Base-by-base conservation (phyloP, 2,113 vertebrate genomes). In the Scomber japonicus region DNA sequence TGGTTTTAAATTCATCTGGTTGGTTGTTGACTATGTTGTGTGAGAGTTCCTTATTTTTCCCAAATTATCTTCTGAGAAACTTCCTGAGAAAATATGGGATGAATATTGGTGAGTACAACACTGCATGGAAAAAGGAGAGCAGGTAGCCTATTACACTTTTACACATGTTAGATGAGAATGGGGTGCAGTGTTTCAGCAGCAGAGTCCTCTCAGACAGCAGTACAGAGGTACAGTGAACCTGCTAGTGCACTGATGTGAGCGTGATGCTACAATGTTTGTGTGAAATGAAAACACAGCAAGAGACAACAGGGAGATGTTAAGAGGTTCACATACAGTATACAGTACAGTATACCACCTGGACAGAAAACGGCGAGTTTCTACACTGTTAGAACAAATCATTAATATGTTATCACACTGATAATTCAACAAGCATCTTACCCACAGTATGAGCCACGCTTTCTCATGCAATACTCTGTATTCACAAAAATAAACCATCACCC, bases 391-490 rank as follows among this genome's bases (percentile, higher is more conserved):
- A 83, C 68, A 71, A 62, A 75, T 67, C 57, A 84, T 86, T 80
- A 80, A 77, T 69, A 65, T 77, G 75, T 88, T 84, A 88, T 63
- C 11, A 86, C 75, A 80, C 19, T n/a, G 46, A 85, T 55, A 66
- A 83, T n/a, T 56, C 49, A 55, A 30, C 61, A 46, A 70, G 40
- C 66, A 59, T 65, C 84, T 81, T 83, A 88, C 86, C 77, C 79
- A 66, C 74, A 24, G 31, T 63, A 63, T 9, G 68, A 78, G 67
- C 68, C 76, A 67, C 48, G n/a, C 51, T 74, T 70, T 80, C 35
- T 81, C 83, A 89, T 75, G 80, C 78, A 80, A 83, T 55, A 30
- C 46, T 89, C 77, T 88, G 81, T 71, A 55, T 78, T 83, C 72
- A 72, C 64, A 85, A 78, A 75, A 66, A 83, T 71, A 82, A 15